Base-by-base conservation (phyloP, 2,797 vertebrate genomes). In the Meriones psammophilus region DNA sequence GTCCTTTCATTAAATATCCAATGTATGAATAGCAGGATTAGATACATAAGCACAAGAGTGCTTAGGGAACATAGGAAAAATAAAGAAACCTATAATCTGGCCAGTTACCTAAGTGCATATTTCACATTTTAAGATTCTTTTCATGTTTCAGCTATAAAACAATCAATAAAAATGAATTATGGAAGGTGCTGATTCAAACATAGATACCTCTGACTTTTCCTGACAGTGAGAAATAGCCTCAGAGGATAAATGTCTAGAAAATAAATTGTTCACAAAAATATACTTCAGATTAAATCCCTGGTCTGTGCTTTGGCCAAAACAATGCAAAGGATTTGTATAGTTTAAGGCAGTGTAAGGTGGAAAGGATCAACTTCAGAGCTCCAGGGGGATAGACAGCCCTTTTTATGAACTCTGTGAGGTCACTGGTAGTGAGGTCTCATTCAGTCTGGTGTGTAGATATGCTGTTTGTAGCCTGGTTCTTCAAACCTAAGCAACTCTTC, bases 151-250 rank as follows among this genome's bases (percentile, higher is more conserved):
- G 76, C 91, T 92, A 33, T 87, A 83, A 94, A 92, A 73, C 81
- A 85, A 79, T 88, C 50, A 91, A 89, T 97, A 96, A 95, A 94
- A 97, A 97, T 97, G 92, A 97, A 60, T 97, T 92, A 94, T 95
- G 66, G 91, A 90, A 97, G 76, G 89, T 94, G 76, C 54, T 66
- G 71, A 94, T 96, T 97, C 68, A 94, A 96, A 94, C 83, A 89
- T 56, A 96, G 92, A 97, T 96, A 92, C 76, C 68, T 92, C 74
- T 91, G 91, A 94, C 89, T 64, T 92, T 97, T 96, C 77, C 91
- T 94, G 83, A 95, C 87, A 94, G 69, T 95, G 91, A 96, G 56
- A 83, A 97, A 95, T 96, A 64, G 68, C 71, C 76, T 94, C 60
- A 81, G 76, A 94, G 62, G 76, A 94, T 76, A 95, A 85, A 88